A percentile compares a stretch with the other conserved stretches of the same genome.
phyloP scores from a whole-genome alignment of 2,797 vertebrate genomes.

The Rallus crepitans region DNA sequence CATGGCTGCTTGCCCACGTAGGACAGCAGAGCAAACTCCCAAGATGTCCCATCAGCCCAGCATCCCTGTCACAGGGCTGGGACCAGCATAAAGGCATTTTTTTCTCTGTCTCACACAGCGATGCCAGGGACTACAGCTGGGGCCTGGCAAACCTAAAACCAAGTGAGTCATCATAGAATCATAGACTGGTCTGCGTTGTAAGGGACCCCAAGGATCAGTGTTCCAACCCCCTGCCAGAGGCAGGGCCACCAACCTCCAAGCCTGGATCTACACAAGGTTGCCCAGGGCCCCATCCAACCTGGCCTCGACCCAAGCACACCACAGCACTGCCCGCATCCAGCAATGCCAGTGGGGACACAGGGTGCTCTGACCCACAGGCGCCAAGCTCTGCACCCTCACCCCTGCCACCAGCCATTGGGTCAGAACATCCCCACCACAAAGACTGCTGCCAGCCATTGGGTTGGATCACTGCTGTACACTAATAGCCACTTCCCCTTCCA shows the following conservation, averaged over 20 bases:
- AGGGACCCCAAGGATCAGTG: too few species aligned
- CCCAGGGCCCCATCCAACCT: too few species aligned
- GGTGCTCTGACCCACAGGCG: not conserved
- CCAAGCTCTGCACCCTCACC: not conserved
- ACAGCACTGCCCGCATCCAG: not conserved
- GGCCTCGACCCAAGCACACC: not conserved
- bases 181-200: too few species aligned
- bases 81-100: rapidly evolving
- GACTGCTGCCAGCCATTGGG: not conserved
- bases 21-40: not conserved
- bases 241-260: too few species aligned
- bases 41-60: not conserved
- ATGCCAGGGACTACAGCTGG: not conserved
- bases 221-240: too few species aligned
- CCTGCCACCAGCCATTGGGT: too few species aligned
- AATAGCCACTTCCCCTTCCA: not conserved
- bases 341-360: not conserved
- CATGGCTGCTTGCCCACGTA: rapidly evolving
- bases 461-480: not conserved
- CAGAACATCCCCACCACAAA: not conserved
- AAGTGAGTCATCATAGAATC: too few species aligned
- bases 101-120: rapidly evolving
- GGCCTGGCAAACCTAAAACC: not conserved
- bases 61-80: not conserved
- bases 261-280: too few species aligned